Evolutionary conservation across 2,797 vertebrate species (phyloP).

Genomic region (Hydrophis major): DNA sequence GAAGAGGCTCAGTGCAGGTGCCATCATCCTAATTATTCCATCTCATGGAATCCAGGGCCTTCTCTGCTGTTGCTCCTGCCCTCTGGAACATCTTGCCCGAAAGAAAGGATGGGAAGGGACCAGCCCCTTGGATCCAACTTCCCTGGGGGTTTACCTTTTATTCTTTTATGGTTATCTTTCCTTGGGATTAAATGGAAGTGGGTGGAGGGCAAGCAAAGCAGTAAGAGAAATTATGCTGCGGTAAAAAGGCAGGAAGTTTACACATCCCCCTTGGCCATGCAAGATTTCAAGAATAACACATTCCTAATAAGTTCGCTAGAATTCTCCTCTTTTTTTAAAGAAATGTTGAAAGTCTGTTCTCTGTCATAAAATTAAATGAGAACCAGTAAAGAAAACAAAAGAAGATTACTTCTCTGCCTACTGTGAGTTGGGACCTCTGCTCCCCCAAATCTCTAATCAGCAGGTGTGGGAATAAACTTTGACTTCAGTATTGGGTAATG

Average conservation of each 20-base stretch:
- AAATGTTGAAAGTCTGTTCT: background rate
- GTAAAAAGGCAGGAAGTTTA: background rate
- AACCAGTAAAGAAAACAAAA: background rate
- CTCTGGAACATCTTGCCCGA: no score
- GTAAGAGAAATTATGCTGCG: background rate
- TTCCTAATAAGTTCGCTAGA: background rate
- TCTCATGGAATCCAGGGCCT: no score
- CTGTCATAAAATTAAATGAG: background rate
- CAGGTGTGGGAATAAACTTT: no score
- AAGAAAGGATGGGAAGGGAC: no score
- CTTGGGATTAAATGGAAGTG: background rate
- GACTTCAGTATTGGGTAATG: no score
- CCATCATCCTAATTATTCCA: no score
- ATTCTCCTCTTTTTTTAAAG: background rate
- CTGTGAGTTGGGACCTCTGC: background rate
- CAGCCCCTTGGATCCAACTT: background rate
- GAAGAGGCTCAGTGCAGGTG: no score
- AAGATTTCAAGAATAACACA: background rate
- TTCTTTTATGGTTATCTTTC: background rate
- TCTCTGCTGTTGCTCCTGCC: no score
- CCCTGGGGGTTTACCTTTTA: background rate
- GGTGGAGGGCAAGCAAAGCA: background rate
- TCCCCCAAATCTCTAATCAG: background rate
- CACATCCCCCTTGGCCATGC: rapidly evolving
- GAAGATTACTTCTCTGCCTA: background rate